A percentile compares a stretch with the other conserved stretches of the same genome.
phyloP scores from a whole-genome alignment of 2,797 vertebrate species.

The Enteromius thamalakanensis region DNA sequence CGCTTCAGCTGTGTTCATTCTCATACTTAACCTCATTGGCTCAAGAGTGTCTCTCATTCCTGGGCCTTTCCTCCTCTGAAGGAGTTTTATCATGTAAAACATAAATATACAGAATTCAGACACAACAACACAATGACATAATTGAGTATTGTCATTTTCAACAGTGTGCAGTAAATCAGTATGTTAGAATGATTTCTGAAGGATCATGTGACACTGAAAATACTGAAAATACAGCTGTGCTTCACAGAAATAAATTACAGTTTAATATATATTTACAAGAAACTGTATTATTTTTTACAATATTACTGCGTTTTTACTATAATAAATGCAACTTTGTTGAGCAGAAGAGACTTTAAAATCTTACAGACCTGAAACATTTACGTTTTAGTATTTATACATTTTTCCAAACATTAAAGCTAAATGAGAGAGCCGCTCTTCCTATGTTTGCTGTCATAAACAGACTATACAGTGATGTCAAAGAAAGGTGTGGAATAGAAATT shows the following conservation, averaged over 20 bases:
- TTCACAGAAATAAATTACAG: background rate
- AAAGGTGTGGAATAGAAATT: background rate
- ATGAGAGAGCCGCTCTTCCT: background rate
- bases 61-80: background rate
- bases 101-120: background rate
- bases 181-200: background rate
- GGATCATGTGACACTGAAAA: slow-evolving; percentile 4
- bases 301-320: background rate
- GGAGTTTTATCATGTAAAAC: background rate
- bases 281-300: background rate
- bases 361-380: background rate
- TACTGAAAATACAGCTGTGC: background rate
- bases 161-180: background rate
- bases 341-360: background rate
- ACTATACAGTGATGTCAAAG: background rate
- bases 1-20: slow-evolving; percentile 59
- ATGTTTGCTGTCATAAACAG: background rate
- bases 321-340: background rate
- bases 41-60: background rate
- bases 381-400: background rate
- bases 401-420: background rate
- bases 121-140: background rate
- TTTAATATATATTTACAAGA: background rate
- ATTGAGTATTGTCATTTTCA: background rate
- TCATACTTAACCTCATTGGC: slow-evolving; percentile 26